Evolutionary conservation across 2,888 invertebrate genomes (phyloP), one percentile per base, ranked within the genome.

Genomic region (Sesamia inferens): DNA sequence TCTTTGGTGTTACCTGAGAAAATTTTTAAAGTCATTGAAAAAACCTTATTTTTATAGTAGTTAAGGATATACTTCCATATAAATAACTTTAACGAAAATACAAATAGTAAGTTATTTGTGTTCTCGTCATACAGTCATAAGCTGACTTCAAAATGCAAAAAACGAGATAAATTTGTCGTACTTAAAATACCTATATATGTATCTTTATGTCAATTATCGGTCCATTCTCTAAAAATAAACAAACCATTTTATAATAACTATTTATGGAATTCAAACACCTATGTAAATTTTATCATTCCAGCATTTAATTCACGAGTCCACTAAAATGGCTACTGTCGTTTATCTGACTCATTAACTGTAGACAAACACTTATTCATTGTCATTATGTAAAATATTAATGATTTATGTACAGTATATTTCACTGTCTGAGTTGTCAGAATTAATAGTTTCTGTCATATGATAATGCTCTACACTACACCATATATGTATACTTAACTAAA

Each of bases 241-340:
- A 22, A 57, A 14, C 6, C 5, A 54, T 39, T 57, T 14, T 24
- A 5, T 3, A 31, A 5, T 0, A 31, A 48, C 13, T n/a, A 42
- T 42, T 31, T 19, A 22, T 31, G 44, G 24, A 58, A 59, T 39
- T 0, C n/a, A 68, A 61, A 31, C 0, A 63, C n/a, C 4, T 6
- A 39, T 19, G 10, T 54, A 42, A 66, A 76, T 42, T 2, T 0
- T 39, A 7, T 6, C 0, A 48, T 54, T 65, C n/a, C n/a, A 55
- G n/a, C 19, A 76, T 48, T 47, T 54, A 68, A 62, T 24, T 44
- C 11, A 44, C 44, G 16, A 47, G 47, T 39, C 24, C 2, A 65
- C 62, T 39, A 31, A 82, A 82, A 82, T 72, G 80, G 42, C 22
- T 8, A 47, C 48, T 76, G 83, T 79, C 83, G 64, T 68, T 54